Base-by-base conservation (phyloP, 2,797 vertebrate genomes). In the Lemur catta region DNA sequence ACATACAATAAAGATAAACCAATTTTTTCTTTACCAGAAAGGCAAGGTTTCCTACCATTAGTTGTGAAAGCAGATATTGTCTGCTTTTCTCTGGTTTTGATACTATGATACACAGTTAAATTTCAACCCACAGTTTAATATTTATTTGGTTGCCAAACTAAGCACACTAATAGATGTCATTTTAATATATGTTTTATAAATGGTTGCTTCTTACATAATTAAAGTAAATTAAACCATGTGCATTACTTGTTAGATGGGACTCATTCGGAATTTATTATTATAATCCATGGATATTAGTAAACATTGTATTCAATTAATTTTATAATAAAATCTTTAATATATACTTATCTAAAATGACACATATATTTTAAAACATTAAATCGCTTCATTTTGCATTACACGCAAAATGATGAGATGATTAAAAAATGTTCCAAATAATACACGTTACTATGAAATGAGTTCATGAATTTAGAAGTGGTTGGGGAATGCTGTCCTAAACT, bases 201-300 rank as follows among this genome's bases (percentile, higher is more conserved):
- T 93, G 81, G 80, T 65, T 12, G 20, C 97, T 96, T 96, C 86
- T 97, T 69, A 91, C 84, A 94, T 95, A 97, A 97, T 97, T 97
- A 95, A 98, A 97, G 74, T 93, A 96, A 97, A 97, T 96, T 92
- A 96, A 97, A 41, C 61, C 89, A 93, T 85, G 91, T 46, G 55
- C 38, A 71, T 91, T 91, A 91, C 76, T 96, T 93, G 57, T 91
- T 94, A 93, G 91, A 95, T 95, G 93, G 71, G 63, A 88, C 67
- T 93, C 89, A 94, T 94, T 97, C 91, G 81, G 81, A 92, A 95
- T 91, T 84, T 96, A 93, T 96, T 95, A 96, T 76, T 93, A 94
- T 88, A 92, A 96, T 46, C 33, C 69, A 92, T 35, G 76, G 94
- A 81, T 96, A 91, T 96, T 90, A 96, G 94, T 94, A 97, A 95